Base-by-base conservation (phyloP, 1,140 invertebrate genomes). In the Scylla paramamosain region DNA sequence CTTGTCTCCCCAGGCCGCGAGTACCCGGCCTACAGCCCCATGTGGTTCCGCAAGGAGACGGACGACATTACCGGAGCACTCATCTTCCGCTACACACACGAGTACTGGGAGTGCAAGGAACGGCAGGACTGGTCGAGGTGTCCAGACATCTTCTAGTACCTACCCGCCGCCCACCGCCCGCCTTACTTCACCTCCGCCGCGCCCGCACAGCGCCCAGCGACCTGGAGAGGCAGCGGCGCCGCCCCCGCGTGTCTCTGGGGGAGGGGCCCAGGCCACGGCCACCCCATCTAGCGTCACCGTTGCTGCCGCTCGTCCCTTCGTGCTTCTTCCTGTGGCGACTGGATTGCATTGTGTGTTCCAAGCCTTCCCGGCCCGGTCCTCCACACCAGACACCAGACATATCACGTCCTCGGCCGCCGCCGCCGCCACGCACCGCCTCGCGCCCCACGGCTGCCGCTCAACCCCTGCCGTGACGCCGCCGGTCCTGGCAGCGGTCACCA, bases 91-190 rank as follows among this genome's bases (percentile, higher is more conserved):
- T 99, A 98, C 97, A 98, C 98, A 95, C 98, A 98, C 94, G 98
- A 98, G 96, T 99, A 99, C 97, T 99, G 99, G 99, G 97, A 98
- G 93, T 98, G 98, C 97, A 99, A 99, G 97, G 97, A 98, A 95
- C 98, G 97, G 95, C 98, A 98, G 96, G 98, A 99, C 97, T 99
- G 99, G 99, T 97, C 97, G 45, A 97, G 97, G 96, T 99, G 99
- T 97, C 99, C 99, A 31, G 98, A 99, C 97, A 99, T 99, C 97
- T 99, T 98, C 97, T 99, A 96, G 96, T 92, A 83, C 48, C 82
- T 89, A 31, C 39, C 46, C 91, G 20, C 46, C 46, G n/a, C 59
- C 91, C 48, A 28, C 52, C 48, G 48, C 32, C 32, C 48, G 31
- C 67, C 67, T 77, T 77, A 77, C n/a, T 77, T 77, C 20, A n/a